Percentiles rank a stretch among this genome's conserved stretches.
Conservation (phyloP, 2,888 invertebrate genomes). For the Mantis religiosa region DNA sequence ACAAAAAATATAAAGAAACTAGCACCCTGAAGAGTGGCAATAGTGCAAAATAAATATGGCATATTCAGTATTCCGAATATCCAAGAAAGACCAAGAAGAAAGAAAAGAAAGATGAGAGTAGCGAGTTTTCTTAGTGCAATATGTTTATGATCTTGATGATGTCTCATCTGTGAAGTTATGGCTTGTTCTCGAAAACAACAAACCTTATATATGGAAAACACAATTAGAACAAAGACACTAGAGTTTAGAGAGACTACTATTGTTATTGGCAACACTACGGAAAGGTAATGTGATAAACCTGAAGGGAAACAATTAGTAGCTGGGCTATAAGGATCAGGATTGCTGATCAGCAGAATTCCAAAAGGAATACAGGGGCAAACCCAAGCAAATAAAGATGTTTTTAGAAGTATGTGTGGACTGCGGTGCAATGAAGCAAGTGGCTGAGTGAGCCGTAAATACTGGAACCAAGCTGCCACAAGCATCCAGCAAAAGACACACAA, state of each 20-base stretch:
- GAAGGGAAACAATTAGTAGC: slow-evolving; percentile 25
- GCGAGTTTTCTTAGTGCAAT: slow-evolving; percentile 13
- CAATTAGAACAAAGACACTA: slow-evolving; percentile 16
- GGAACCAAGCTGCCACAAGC: slow-evolving; percentile 27
- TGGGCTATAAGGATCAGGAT: slow-evolving; percentile 4
- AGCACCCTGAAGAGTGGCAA: slow-evolving; percentile 27
- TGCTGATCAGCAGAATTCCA: neutral
- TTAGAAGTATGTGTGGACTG: slow-evolving; percentile 26
- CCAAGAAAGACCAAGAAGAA: slow-evolving; percentile 30
- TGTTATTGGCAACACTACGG: slow-evolving; percentile 23
- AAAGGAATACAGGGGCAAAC: slow-evolving; percentile 24
- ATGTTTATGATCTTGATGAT: neutral
- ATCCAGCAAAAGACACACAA: slow-evolving; percentile 30
- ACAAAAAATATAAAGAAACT: slow-evolving; percentile 30
- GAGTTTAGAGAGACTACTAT: slow-evolving; percentile 19
- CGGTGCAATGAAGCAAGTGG: slow-evolving; percentile 18
- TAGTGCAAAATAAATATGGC: slow-evolving; percentile 26
- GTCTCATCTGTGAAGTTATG: slow-evolving; percentile 45
- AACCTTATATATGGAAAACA: slow-evolving; percentile 9
- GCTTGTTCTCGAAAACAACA: slow-evolving; percentile 35
- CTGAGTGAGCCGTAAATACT: slow-evolving; percentile 23
- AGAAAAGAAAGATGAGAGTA: slow-evolving; percentile 25
- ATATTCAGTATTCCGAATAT: slow-evolving; percentile 23
- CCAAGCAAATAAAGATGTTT: slow-evolving; percentile 27
- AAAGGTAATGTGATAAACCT: slow-evolving; percentile 17